Evolutionary conservation across 2,113 vertebrate species (phyloP), one percentile per base, ranked within the genome.

Genomic region (Salvelinus sp.): DNA sequence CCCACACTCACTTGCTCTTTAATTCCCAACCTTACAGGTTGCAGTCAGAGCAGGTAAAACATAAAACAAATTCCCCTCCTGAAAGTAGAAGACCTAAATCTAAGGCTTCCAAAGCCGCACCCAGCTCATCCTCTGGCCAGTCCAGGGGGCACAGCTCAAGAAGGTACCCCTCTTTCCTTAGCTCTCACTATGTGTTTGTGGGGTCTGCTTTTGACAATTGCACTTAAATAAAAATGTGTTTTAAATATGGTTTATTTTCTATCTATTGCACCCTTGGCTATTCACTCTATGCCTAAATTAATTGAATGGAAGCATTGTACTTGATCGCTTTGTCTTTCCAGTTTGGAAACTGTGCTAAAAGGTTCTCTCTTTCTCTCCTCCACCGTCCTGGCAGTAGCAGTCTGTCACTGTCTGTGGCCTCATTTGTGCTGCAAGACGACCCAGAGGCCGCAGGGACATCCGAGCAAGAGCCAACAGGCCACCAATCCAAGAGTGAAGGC

Each of bases 21-120:
- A 86, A 92, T 91, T 83, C 91, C 76, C 89, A 91, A 92, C 88
- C 94, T 96, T 94, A 94, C 96, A 98, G 97, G 96, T 98, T 96
- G 96, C 97, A 97, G 90, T 96, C 96, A 96, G 98, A 97, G 95
- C 96, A 98, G 95, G 95, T 95, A 94, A 98, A 98, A 95, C 95
- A 95, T 93, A 98, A 98, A 95, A 94, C 95, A 95, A 95, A 95
- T 97, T 98, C 95, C 95, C 97, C 95, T 95, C 95, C 97, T 95
- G 96, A 99, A 95, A 97, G 92, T 96, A 98, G 95, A 97, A 96
- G 96, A 96, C 95, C 95, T 94, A 94, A 96, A 95, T 96, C 95
- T 95, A 98, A 99, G 95, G 94, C 96, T 96, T 95, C 97, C 94
- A 99, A 98, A 98, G 95, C 97, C 95, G 94, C 96, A 90, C 93